Evolutionary conservation across 1,140 invertebrate genomes (phyloP), one percentile per base, ranked within the genome.

Genomic region (Mycetomoellerius zeteki): DNA sequence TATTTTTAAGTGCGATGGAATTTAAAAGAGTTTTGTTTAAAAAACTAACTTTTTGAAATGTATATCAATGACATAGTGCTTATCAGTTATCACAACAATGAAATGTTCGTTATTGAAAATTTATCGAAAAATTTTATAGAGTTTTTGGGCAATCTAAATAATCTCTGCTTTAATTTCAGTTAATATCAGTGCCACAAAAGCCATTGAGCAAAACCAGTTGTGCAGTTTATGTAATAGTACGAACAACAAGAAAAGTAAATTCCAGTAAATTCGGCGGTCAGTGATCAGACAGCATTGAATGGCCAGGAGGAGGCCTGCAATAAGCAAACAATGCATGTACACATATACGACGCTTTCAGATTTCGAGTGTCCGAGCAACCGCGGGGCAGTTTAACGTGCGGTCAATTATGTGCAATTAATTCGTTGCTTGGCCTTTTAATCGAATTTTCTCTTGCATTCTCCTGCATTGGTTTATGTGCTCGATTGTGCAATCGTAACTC

Each of bases 401-500:
- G 76, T 88, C 91, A 91, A 91, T 91, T 88, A 86, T 54, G 33
- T 7, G 69, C 89, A 86, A 92, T 91, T 92, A 91, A 91, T 87
- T 90, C 75, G 90, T 91, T 90, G 87, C 86, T 90, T 88, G 71
- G 72, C 50, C 90, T 86, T 88, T 91, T 87, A 91, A 91, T 92
- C 43, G 86, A 89, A 90, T 90, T 88, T 89, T 47, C 58, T 56
- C 81, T 71, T 54, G 19, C n/a, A 24, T 27, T 58, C 30, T 37
- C 37, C 30, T 12, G 14, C 10, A 5, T 33, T 30, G 21, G 3
- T 37, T 14, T 7, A 5, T 10, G 19, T 19, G 0, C 33, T 21
- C 60, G 54, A 75, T 69, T 80, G 43, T 88, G 50, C 56, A 37
- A n/a, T 43, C 43, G n/a, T 19, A 6, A 76, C 8, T 58, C 19